These are phyloP conservation scores for Leptosomus discolor DNA, from an alignment of 2,113 vertebrate species.

Conservation along the genomic window DNA sequence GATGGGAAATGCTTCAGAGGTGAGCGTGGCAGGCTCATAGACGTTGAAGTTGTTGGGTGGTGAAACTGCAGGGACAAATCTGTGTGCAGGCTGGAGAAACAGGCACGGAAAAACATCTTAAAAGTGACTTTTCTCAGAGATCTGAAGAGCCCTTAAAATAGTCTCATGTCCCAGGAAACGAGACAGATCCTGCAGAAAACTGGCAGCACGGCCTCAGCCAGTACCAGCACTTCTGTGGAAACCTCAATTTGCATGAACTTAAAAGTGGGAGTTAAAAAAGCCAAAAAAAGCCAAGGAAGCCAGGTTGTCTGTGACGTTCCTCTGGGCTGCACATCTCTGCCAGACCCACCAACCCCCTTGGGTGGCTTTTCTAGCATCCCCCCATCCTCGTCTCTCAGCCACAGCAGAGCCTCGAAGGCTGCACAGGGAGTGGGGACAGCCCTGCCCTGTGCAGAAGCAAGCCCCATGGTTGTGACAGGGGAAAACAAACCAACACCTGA, in stretches of 20 bases:
- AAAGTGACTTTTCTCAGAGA: constrained; percentile 10
- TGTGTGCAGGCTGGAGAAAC: neutral
- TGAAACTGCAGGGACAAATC: neutral
- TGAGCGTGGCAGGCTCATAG: neutral
- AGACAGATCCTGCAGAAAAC: constrained; percentile 8
- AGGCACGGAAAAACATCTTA: neutral
- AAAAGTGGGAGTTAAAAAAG: neutral
- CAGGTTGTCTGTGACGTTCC: neutral
- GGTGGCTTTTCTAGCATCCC: neutral
- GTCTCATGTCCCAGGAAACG: neutral
- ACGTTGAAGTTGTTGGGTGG: constrained; percentile 44
- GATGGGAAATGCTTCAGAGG: constrained; percentile 58
- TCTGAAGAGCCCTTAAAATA: constrained; percentile 29
- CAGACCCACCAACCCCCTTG: neutral
- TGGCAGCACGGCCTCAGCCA: neutral
- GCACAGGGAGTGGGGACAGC: neutral
- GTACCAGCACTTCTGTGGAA: neutral
- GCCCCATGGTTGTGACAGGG: neutral
- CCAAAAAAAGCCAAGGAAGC: neutral
- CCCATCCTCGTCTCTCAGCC: neutral
- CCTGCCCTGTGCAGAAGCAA: fast-evolving
- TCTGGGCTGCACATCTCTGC: neutral
- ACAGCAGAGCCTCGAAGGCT: neutral
- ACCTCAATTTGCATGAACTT: neutral
- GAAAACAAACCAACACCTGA: neutral